Evolutionary conservation across 2,888 invertebrate species (phyloP).

Genomic region (Biston stratarius): DNA sequence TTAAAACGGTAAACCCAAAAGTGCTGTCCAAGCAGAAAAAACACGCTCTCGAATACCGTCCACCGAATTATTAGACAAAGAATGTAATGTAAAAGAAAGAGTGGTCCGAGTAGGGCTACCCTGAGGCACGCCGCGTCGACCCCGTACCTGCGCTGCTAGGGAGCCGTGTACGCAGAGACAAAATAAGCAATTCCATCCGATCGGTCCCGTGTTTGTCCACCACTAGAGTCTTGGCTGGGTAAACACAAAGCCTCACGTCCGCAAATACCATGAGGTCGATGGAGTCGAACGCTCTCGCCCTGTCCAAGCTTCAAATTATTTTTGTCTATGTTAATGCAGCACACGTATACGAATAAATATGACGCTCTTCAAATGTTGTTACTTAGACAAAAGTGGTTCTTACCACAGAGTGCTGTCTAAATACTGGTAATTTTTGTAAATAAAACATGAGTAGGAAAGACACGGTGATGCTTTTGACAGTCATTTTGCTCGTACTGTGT

Average conservation of each 20-base stretch:
- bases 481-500: slow-evolving; percentile 18
- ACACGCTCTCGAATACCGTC: slow-evolving; percentile 65
- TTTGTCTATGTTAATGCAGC: slow-evolving; percentile 54
- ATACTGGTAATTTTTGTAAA: slow-evolving; percentile 50
- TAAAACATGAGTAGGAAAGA: slow-evolving; percentile 45
- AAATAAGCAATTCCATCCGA: slow-evolving; percentile 86
- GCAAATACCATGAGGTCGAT: slow-evolving; percentile 82
- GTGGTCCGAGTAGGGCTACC: slow-evolving; percentile 64
- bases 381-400: slow-evolving; percentile 50
- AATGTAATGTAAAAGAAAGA: slow-evolving; percentile 60
- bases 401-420: slow-evolving; percentile 46
- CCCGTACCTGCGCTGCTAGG: slow-evolving; percentile 79
- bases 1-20: slow-evolving; percentile 73
- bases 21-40: slow-evolving; percentile 68
- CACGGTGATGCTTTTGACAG: slow-evolving; percentile 24
- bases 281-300: slow-evolving; percentile 71
- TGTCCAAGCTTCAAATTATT: slow-evolving; percentile 65
- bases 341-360: slow-evolving; percentile 50
- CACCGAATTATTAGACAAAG: slow-evolving; percentile 73
- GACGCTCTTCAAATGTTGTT: slow-evolving; percentile 51
- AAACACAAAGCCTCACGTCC: slow-evolving; percentile 84
- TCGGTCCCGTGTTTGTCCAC: slow-evolving; percentile 84
- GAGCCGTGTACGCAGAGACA: slow-evolving; percentile 83
- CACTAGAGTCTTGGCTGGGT: slow-evolving; percentile 84
- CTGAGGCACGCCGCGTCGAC: slow-evolving; percentile 67